A percentile compares a stretch with the other conserved stretches of the same genome.
phyloP scores from a whole-genome alignment of 2,113 vertebrate genomes.

The Thomomys bottae region DNA sequence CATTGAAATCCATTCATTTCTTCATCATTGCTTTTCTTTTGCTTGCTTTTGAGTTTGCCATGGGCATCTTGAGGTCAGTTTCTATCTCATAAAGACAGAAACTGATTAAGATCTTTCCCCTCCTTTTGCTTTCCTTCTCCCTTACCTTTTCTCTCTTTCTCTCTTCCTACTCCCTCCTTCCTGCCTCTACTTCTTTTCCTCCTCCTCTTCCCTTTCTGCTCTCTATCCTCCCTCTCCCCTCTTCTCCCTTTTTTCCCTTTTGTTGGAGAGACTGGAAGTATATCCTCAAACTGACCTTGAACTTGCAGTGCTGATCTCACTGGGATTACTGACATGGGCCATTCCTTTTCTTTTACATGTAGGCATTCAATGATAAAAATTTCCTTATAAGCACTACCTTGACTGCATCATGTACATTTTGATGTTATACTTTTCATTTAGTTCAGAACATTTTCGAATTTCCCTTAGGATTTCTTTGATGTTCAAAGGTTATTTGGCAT shows the following conservation, averaged over 20 bases:
- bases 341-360: background rate
- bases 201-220: too few relatives aligned
- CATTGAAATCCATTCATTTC: too few relatives aligned
- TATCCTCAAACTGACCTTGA: background rate
- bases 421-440: background rate
- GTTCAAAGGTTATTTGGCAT: background rate
- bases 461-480: background rate
- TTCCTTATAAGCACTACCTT: background rate
- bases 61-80: too few relatives aligned
- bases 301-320: background rate
- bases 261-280: too few relatives aligned
- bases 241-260: too few relatives aligned
- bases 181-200: too few relatives aligned
- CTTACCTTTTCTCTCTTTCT: background rate
- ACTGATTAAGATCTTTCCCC: too few relatives aligned
- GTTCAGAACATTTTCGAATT: background rate
- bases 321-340: background rate
- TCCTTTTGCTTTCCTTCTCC: background rate
- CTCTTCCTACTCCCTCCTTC: too few relatives aligned
- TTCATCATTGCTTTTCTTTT: background rate
- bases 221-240: too few relatives aligned
- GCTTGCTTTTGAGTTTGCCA: background rate
- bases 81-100: background rate
- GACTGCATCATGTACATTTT: background rate
- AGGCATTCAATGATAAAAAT: background rate